phyloP scores from a whole-genome alignment of 2,113 vertebrate species.

The Bungarus multicinctus region DNA sequence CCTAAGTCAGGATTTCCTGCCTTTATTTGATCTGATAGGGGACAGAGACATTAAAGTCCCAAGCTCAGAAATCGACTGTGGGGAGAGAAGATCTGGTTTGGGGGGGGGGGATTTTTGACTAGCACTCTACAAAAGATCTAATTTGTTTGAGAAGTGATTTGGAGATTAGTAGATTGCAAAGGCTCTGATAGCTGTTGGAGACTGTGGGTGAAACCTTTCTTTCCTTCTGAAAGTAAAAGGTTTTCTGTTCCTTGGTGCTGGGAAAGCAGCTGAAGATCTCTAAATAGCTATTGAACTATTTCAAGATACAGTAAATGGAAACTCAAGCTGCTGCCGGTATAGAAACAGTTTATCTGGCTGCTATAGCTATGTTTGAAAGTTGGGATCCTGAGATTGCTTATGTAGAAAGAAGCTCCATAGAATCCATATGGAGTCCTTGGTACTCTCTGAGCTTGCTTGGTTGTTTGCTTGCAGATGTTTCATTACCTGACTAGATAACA shows the following conservation, averaged over 20 bases:
- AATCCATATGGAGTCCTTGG: background rate
- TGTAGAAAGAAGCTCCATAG: background rate
- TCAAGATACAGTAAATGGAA: conserved; percentile 15
- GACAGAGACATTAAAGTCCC: background rate
- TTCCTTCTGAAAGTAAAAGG: conserved; percentile 17
- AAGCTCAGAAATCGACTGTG: background rate
- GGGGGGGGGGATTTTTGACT: background rate
- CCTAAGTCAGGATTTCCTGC: conserved; percentile 55
- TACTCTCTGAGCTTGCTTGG: background rate
- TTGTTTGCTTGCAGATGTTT: background rate
- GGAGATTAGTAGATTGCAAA: conserved; percentile 6
- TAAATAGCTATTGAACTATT: conserved; percentile 18
- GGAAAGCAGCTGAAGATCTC: conserved; percentile 14
- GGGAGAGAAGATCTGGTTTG: background rate
- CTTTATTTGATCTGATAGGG: conserved; percentile 39
- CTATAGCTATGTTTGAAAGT: background rate
- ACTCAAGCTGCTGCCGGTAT: background rate
- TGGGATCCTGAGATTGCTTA: background rate
- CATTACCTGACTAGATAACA: background rate
- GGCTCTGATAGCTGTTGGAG: background rate
- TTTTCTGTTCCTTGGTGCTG: conserved; percentile 22
- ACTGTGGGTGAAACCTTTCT: background rate
- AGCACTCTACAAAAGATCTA: background rate
- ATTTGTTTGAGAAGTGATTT: conserved; percentile 9
- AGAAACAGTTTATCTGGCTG: background rate